Conservation (phyloP, 2,797 vertebrate genomes). For the Malurus splendens region DNA sequence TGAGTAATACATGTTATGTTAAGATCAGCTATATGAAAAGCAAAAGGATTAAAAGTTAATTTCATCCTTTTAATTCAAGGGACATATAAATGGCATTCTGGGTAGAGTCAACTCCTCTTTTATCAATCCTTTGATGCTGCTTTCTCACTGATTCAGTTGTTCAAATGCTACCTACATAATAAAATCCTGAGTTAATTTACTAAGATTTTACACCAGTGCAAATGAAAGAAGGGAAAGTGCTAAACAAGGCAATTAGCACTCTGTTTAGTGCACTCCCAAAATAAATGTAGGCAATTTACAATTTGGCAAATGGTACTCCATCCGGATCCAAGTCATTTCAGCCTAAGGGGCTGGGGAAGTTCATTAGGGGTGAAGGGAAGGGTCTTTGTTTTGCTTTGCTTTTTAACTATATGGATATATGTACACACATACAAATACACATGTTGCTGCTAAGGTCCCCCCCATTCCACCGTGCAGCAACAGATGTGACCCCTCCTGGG, state of each 20-base stretch:
- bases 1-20: conserved; percentile 66
- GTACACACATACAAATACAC: conserved; percentile 37
- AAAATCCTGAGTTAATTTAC: conserved; percentile 78
- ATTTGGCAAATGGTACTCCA: conserved; percentile 76
- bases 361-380: conserved; percentile 75
- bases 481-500: conserved; percentile 65
- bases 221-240: conserved; percentile 78
- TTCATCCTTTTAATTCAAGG: conserved; percentile 76
- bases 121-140: conserved; percentile 74
- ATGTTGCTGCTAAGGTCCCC: conserved; percentile 56
- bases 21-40: conserved; percentile 74
- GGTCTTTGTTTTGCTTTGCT: conserved; percentile 66
- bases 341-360: conserved; percentile 73
- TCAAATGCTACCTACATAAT: conserved; percentile 78
- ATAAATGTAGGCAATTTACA: conserved; percentile 81
- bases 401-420: conserved; percentile 22
- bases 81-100: conserved; percentile 73
- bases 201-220: conserved; percentile 79
- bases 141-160: conserved; percentile 75
- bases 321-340: conserved; percentile 73
- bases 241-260: conserved; percentile 83
- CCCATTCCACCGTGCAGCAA: conserved; percentile 54
- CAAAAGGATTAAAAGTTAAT: conserved; percentile 78
- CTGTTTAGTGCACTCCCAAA: conserved; percentile 80
- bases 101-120: conserved; percentile 74